phyloP scores from a whole-genome alignment of 2,113 vertebrate genomes.

The Rutilus rutilus region DNA sequence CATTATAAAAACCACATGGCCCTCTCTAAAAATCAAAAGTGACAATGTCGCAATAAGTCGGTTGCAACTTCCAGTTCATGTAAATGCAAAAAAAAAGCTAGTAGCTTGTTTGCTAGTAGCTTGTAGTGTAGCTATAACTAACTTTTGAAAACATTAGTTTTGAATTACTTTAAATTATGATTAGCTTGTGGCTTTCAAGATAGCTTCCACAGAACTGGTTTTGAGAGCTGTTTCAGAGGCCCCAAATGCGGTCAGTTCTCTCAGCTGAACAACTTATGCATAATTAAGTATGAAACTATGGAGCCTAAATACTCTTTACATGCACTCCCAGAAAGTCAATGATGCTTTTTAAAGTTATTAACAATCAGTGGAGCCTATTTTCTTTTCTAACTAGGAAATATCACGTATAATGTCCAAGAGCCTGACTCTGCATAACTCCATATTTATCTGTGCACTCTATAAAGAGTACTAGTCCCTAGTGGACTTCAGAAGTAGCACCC shows the following conservation, averaged over 20 bases:
- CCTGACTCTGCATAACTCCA: slow-evolving; percentile 5
- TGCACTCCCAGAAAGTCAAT: not conserved
- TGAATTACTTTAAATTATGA: not conserved
- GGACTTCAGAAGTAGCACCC: slow-evolving; percentile 58
- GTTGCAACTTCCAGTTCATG: too few species aligned
- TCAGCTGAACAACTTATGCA: not conserved
- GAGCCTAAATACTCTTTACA: not conserved
- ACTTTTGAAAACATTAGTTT: not conserved
- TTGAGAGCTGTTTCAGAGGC: not conserved
- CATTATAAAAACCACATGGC: too few species aligned
- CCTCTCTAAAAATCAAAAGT: too few species aligned
- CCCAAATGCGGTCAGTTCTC: not conserved
- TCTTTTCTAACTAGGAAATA: not conserved
- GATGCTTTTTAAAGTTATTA: not conserved
- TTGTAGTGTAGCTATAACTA: not conserved
- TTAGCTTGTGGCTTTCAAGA: not conserved
- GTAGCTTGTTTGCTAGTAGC: too few species aligned
- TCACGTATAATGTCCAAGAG: not conserved
- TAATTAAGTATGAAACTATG: not conserved
- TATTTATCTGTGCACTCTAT: not conserved
- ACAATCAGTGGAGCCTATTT: not conserved
- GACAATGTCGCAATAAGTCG: too few species aligned
- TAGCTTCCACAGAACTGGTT: not conserved
- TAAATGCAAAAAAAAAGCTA: too few species aligned
- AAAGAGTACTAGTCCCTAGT: slow-evolving; percentile 42